Conservation (phyloP, 2,888 invertebrate species). For the Leucania comma region DNA sequence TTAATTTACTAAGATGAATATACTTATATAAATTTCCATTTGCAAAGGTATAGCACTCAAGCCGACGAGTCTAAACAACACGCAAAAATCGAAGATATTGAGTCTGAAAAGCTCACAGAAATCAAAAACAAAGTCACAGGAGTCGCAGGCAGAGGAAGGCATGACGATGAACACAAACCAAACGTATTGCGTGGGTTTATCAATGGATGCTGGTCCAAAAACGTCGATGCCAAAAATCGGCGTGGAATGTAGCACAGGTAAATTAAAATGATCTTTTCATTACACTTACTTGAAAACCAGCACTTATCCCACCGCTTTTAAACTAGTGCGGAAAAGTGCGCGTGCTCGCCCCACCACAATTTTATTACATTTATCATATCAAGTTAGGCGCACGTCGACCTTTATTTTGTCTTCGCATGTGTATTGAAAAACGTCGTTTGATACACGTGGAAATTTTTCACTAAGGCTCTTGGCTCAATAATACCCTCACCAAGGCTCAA, state of each 20-base stretch:
- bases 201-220: background rate
- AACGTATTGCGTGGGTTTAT: conserved; percentile 40
- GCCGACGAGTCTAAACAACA: conserved; percentile 11
- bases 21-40: background rate
- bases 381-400: too few relatives aligned
- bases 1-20: background rate
- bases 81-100: background rate
- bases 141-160: background rate
- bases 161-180: conserved; percentile 13
- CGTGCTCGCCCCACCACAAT: too few relatives aligned
- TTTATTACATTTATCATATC: too few relatives aligned
- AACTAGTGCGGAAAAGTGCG: too few relatives aligned
- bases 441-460: too few relatives aligned
- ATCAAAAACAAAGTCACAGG: conserved; percentile 20
- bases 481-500: too few relatives aligned
- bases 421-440: too few relatives aligned
- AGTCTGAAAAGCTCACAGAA: background rate
- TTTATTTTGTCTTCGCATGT: too few relatives aligned
- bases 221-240: fast-evolving
- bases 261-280: background rate
- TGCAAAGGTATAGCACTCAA: conserved; percentile 5
- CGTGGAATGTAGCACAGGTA: conserved; percentile 38
- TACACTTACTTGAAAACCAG: too few relatives aligned
- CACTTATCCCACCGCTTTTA: too few relatives aligned
- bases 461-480: too few relatives aligned